Percentiles rank a stretch among this genome's conserved stretches.
Conservation (phyloP, 2,113 vertebrate genomes). For the Lepisosteus oculatus region DNA sequence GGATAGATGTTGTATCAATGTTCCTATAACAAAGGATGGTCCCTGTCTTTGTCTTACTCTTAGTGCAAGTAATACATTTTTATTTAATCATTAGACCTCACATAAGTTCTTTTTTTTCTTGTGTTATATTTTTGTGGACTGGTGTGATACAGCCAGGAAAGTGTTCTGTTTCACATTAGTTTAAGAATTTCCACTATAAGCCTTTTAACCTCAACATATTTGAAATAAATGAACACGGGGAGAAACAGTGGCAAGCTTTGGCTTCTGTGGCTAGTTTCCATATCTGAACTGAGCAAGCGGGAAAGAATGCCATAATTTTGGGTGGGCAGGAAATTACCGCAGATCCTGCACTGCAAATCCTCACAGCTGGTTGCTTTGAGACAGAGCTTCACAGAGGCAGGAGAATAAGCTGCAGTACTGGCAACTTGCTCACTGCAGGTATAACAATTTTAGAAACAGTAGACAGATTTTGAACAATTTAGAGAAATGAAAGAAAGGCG, state of each 20-base stretch:
- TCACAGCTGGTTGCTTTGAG: neutral
- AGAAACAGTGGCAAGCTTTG: neutral
- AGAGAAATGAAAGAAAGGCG: no score
- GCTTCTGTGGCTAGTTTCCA: neutral
- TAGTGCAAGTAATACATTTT: no score
- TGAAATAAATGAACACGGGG: neutral
- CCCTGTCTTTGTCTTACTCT: no score
- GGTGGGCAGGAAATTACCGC: neutral
- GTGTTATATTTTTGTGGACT: neutral
- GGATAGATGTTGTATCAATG: no score
- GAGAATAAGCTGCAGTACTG: no score
- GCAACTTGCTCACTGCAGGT: no score
- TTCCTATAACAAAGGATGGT: no score
- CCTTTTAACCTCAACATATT: neutral
- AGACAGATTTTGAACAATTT: no score
- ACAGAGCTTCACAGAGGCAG: neutral
- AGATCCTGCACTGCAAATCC: neutral
- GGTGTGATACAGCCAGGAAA: neutral
- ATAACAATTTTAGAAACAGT: no score
- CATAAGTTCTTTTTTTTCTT: no score
- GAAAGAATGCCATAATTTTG: neutral
- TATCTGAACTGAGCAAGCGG: neutral
- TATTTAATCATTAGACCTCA: no score
- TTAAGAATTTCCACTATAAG: neutral
- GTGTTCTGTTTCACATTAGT: neutral